These are phyloP conservation scores for Megamerina dolium DNA, from an alignment of 2,888 invertebrate species.

Conservation along the genomic window DNA sequence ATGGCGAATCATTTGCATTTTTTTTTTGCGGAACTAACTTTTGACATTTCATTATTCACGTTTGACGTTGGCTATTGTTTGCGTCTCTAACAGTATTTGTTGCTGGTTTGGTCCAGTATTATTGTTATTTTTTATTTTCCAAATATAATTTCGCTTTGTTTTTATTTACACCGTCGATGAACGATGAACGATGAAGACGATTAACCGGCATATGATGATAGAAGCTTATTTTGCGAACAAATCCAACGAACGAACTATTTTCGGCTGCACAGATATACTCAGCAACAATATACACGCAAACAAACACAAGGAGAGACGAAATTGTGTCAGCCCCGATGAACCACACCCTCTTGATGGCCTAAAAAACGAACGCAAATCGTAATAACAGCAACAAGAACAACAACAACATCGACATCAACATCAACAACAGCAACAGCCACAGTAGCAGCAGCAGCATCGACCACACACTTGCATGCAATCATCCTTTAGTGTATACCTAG, in stretches of 20 bases:
- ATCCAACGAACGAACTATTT: too few species aligned
- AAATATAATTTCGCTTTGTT: too few species aligned
- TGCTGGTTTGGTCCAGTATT: background rate
- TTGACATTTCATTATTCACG: background rate
- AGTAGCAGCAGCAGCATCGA: background rate
- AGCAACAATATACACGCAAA: background rate
- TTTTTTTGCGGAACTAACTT: background rate
- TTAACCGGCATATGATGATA: too few species aligned
- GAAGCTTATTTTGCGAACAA: too few species aligned
- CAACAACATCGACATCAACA: conserved; percentile 5
- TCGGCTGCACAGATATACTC: background rate
- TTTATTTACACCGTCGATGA: too few species aligned
- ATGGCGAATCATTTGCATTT: background rate
- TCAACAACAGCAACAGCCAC: too few species aligned
- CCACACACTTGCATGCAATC: background rate
- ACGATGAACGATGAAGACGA: too few species aligned
- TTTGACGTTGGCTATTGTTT: background rate
- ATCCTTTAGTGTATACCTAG: background rate
- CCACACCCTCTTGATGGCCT: conserved; percentile 45
- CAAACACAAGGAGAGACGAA: too few species aligned
- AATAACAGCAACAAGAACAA: conserved; percentile 9
- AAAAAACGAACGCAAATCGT: conserved; percentile 27
- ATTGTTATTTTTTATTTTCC: too few species aligned
- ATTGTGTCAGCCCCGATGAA: conserved; percentile 26
- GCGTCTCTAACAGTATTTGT: background rate